These are phyloP conservation scores for Scytalopus superciliaris DNA, from an alignment of 2,113 vertebrate species.

Conservation along the genomic window DNA sequence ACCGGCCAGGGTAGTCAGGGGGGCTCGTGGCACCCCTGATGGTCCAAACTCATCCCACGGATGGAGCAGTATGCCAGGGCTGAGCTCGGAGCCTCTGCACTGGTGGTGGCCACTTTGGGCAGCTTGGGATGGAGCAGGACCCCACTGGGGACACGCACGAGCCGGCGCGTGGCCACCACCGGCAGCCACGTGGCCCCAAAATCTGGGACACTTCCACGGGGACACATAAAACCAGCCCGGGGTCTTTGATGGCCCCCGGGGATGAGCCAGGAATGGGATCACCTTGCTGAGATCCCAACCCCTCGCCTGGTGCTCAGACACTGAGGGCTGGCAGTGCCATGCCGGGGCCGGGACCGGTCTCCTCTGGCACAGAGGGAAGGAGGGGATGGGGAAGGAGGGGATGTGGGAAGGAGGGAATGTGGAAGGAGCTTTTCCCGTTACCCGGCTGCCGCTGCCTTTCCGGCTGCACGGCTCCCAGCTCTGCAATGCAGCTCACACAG, in stretches of 20 bases:
- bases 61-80: neutral
- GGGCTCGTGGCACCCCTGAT: accelerated
- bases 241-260: neutral
- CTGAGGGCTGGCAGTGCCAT: accelerated
- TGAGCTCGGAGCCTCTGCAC: accelerated
- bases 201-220: neutral
- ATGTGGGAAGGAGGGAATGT: neutral
- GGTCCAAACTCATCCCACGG: accelerated
- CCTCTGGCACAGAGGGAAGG: accelerated
- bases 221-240: neutral
- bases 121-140: neutral
- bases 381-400: neutral
- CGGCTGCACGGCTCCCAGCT: neutral
- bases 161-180: accelerated
- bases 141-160: accelerated
- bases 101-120: accelerated
- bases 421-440: neutral
- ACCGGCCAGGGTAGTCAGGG: neutral
- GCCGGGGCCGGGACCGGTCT: accelerated
- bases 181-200: accelerated
- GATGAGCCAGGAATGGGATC: neutral
- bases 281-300: neutral
- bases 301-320: neutral
- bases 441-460: neutral
- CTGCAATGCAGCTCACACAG: constrained; percentile 58